Conservation (phyloP, 2,888 invertebrate species). For the Crepidodera aurea region DNA sequence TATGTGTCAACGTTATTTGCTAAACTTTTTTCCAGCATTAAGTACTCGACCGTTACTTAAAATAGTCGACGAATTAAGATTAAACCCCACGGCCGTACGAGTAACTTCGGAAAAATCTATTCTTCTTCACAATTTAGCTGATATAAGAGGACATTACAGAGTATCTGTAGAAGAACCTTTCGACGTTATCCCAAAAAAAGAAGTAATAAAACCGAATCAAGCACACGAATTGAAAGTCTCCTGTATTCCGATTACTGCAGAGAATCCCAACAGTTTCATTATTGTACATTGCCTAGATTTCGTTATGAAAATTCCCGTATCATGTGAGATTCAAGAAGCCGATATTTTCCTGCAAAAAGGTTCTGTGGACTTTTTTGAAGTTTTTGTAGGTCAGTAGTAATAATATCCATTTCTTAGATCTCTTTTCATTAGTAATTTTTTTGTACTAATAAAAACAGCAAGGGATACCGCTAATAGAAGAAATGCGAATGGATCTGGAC, state of each 20-base stretch:
- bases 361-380: constrained; percentile 65
- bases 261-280: constrained; percentile 18
- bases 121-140: constrained; percentile 66
- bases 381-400: constrained; percentile 68
- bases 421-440: too few relatives aligned
- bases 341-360: constrained; percentile 64
- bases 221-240: constrained; percentile 63
- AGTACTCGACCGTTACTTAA: constrained; percentile 67
- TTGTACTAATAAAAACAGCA: too few relatives aligned
- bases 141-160: constrained; percentile 62
- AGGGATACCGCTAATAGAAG: too few relatives aligned
- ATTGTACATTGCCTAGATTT: constrained; percentile 26
- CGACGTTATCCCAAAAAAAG: constrained; percentile 64
- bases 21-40: constrained; percentile 62
- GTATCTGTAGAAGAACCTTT: constrained; percentile 63
- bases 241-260: constrained; percentile 61
- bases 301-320: constrained; percentile 19
- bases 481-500: too few relatives aligned
- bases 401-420: too few relatives aligned
- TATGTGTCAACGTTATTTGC: too few relatives aligned
- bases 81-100: constrained; percentile 66
- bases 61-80: constrained; percentile 66
- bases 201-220: constrained; percentile 61
- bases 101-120: constrained; percentile 62
- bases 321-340: constrained; percentile 62